Evolutionary conservation across 2,797 vertebrate genomes (phyloP).

Genomic region (Acanthornis magna): DNA sequence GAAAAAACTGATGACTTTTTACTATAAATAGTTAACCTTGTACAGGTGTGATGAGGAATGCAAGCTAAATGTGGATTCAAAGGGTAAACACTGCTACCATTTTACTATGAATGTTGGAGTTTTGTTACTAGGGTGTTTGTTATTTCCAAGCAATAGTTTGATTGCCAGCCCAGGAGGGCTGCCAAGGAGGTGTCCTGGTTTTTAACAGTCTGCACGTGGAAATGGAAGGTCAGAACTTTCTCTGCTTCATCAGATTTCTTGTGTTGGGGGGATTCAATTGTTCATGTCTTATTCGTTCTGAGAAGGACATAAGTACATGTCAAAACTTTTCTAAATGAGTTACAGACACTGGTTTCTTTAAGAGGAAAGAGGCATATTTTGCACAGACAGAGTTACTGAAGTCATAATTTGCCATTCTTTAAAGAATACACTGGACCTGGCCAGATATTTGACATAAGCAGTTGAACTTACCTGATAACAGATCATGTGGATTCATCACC

Average conservation of each 20-base stretch:
- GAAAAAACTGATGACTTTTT: conserved; percentile 8
- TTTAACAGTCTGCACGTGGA: neutral
- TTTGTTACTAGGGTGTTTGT: conserved; percentile 52
- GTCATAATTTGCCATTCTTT: conserved; percentile 72
- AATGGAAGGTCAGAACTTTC: conserved; percentile 39
- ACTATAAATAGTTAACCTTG: neutral
- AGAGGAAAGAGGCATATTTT: conserved; percentile 79
- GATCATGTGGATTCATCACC: conserved; percentile 34
- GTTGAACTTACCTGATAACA: conserved; percentile 17
- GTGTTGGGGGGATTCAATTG: conserved; percentile 17
- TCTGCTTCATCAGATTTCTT: conserved; percentile 55
- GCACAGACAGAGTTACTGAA: conserved; percentile 77
- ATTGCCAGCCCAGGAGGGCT: conserved; percentile 40
- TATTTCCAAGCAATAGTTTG: conserved; percentile 77
- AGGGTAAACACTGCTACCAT: conserved; percentile 45
- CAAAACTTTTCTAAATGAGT: conserved; percentile 67
- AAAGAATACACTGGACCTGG: conserved; percentile 81
- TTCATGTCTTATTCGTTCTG: conserved; percentile 29
- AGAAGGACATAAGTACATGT: conserved; percentile 50
- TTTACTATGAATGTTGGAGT: conserved; percentile 32
- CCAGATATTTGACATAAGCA: conserved; percentile 34
- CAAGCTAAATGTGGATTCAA: neutral
- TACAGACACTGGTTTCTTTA: conserved; percentile 82
- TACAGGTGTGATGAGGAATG: conserved; percentile 3
- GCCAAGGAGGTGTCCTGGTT: conserved; percentile 15